Conservation (phyloP, 2,113 vertebrate genomes). For the Tretioscincus oriximinensis region DNA sequence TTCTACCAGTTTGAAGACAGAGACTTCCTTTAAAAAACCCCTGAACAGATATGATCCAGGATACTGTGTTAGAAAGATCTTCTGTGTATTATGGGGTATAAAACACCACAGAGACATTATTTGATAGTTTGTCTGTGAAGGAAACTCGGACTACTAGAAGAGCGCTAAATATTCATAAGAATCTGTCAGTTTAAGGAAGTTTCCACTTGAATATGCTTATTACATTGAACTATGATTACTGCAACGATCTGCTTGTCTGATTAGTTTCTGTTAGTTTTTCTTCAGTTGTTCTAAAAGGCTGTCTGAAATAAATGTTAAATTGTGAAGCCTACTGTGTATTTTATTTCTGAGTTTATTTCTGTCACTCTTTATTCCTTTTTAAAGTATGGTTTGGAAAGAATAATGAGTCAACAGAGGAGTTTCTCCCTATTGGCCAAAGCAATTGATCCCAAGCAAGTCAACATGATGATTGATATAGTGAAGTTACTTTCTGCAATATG, state of each 20-base stretch:
- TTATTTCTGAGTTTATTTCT: not conserved
- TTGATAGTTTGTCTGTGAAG: not conserved
- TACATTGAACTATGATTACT: not conserved
- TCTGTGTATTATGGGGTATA: too few species aligned
- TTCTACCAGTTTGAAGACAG: too few species aligned
- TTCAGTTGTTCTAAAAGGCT: not conserved
- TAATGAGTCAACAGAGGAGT: conserved; percentile 91
- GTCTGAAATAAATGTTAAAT: not conserved
- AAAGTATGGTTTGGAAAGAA: conserved; percentile 94
- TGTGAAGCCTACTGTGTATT: not conserved
- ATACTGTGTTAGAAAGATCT: too few species aligned
- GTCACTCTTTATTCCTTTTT: conserved; percentile 2
- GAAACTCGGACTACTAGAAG: not conserved
- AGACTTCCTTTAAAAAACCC: too few species aligned
- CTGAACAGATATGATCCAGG: too few species aligned
- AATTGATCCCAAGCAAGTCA: conserved; percentile 86
- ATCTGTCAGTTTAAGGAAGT: not conserved
- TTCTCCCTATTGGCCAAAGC: conserved; percentile 86
- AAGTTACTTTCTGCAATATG: conserved; percentile 96
- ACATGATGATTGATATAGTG: conserved; percentile 94
- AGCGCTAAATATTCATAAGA: not conserved
- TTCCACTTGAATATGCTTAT: not conserved
- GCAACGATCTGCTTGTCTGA: not conserved
- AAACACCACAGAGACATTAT: too few species aligned
- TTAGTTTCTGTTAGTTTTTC: not conserved